A percentile compares a stretch with the other conserved stretches of the same genome.
Conservation (phyloP, 1,140 invertebrate species). For the Monochamus saltuarius region DNA sequence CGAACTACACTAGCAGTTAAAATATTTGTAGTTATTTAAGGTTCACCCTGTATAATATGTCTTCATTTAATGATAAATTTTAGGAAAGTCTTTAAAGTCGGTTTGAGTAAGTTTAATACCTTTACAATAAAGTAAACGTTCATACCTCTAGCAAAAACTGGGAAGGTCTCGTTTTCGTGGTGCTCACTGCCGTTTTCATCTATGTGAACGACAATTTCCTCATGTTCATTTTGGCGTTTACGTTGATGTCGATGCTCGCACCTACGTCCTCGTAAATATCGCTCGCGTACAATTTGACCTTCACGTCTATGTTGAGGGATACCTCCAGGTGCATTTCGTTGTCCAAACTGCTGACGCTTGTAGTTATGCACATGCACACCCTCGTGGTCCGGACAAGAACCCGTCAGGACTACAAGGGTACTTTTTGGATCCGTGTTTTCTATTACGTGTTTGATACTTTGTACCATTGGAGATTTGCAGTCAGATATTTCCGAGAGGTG, state of each 20-base stretch:
- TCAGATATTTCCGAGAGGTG: constrained; percentile 30
- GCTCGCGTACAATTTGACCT: not conserved
- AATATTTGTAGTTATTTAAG: no score
- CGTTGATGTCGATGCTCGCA: not conserved
- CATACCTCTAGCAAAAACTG: constrained; percentile 26
- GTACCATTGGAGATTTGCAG: constrained; percentile 28
- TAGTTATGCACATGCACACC: no score
- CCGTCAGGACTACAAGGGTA: constrained; percentile 36
- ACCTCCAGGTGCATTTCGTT: no score
- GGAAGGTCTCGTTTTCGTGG: not conserved
- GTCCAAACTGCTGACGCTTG: no score
- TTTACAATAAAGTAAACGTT: not conserved
- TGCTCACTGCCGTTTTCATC: not conserved
- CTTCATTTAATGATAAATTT: no score
- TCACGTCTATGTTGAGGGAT: not conserved
- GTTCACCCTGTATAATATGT: no score
- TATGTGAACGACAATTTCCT: constrained; percentile 9
- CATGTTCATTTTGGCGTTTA: not conserved
- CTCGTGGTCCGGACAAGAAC: constrained; percentile 25
- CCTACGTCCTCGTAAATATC: not conserved
- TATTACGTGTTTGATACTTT: constrained; percentile 38
- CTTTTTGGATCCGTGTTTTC: constrained; percentile 32
- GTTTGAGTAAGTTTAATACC: no score
- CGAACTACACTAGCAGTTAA: no score
- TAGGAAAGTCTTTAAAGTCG: no score